Percentiles rank a stretch among this genome's conserved stretches.
Evolutionary conservation across 2,113 vertebrate genomes (phyloP).

Genomic region (Furnarius figulus): DNA sequence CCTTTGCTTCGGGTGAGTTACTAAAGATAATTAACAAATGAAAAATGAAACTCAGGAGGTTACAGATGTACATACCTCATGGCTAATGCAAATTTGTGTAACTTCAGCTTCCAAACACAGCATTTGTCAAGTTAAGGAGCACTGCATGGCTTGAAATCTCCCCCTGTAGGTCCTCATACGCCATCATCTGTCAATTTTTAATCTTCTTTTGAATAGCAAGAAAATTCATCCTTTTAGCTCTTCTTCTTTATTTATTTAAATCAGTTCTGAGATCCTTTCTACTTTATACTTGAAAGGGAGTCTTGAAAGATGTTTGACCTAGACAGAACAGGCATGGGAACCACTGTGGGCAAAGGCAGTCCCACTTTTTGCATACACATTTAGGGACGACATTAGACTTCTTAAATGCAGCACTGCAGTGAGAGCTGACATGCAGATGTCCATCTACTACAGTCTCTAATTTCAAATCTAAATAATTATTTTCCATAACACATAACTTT

Average conservation of each 20-base stretch:
- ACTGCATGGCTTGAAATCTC: neutral
- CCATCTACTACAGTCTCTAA: neutral
- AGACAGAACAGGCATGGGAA: neutral
- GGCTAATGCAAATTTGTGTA: neutral
- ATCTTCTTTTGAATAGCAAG: slow-evolving; percentile 41
- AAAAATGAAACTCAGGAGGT: neutral
- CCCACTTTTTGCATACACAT: neutral
- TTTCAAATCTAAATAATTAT: neutral
- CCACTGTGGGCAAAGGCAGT: neutral
- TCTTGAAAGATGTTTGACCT: neutral
- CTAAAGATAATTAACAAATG: slow-evolving; percentile 3
- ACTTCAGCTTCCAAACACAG: slow-evolving; percentile 10
- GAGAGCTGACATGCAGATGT: neutral
- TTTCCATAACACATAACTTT: neutral
- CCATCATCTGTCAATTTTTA: slow-evolving; percentile 41
- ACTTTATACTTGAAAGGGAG: neutral
- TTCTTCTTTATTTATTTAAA: slow-evolving; percentile 29
- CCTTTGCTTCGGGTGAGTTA: neutral
- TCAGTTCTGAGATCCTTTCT: neutral
- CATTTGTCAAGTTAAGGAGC: slow-evolving; percentile 9
- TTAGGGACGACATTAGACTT: neutral
- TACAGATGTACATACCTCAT: neutral
- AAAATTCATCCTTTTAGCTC: slow-evolving; percentile 29
- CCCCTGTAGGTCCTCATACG: neutral
- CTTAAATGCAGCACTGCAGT: neutral